A percentile compares a stretch with the other conserved stretches of the same genome.
These are phyloP conservation scores for Chromis chromis DNA, from an alignment of 2,797 vertebrate genomes.

Conservation along the genomic window DNA sequence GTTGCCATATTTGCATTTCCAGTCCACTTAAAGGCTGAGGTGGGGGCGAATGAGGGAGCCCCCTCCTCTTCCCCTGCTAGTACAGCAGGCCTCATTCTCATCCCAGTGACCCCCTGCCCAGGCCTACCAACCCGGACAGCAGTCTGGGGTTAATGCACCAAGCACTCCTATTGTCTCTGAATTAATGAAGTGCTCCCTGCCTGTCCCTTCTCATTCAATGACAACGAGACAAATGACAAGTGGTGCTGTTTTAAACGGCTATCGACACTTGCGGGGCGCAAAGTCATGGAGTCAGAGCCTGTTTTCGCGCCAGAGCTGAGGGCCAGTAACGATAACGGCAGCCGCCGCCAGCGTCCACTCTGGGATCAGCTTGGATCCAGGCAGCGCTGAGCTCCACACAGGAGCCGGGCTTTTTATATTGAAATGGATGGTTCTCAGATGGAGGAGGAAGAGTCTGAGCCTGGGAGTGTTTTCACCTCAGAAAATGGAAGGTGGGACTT, in stretches of 20 bases:
- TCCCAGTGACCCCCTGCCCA: slow-evolving; percentile 62
- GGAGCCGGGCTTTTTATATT: slow-evolving; percentile 53
- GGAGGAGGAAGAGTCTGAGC: slow-evolving; percentile 51
- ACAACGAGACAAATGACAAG: slow-evolving; percentile 74
- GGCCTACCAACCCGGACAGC: slow-evolving; percentile 63
- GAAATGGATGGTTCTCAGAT: slow-evolving; percentile 70
- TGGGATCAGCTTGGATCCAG: slow-evolving; percentile 55
- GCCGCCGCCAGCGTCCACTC: slow-evolving; percentile 44
- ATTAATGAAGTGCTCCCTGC: slow-evolving; percentile 79
- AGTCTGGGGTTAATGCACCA: slow-evolving; percentile 83
- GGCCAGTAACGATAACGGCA: slow-evolving; percentile 37
- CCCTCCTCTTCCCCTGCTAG: slow-evolving; percentile 42
- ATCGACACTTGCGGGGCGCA: slow-evolving; percentile 51
- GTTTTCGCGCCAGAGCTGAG: slow-evolving; percentile 30
- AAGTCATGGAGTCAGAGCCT: slow-evolving; percentile 59
- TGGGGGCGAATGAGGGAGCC: slow-evolving; percentile 19
- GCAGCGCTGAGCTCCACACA: slow-evolving; percentile 20
- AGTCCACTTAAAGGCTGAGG: slow-evolving; percentile 66
- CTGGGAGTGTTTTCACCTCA: slow-evolving; percentile 58
- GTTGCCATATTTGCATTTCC: slow-evolving; percentile 82
- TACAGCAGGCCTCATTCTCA: slow-evolving; percentile 84
- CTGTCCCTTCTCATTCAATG: slow-evolving; percentile 72
- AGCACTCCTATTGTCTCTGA: slow-evolving; percentile 79
- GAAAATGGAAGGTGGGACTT: slow-evolving; percentile 73
- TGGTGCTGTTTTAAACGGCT: slow-evolving; percentile 68